phyloP scores from a whole-genome alignment of 2,797 vertebrate species.

The Lepilemur septentrionalis region DNA sequence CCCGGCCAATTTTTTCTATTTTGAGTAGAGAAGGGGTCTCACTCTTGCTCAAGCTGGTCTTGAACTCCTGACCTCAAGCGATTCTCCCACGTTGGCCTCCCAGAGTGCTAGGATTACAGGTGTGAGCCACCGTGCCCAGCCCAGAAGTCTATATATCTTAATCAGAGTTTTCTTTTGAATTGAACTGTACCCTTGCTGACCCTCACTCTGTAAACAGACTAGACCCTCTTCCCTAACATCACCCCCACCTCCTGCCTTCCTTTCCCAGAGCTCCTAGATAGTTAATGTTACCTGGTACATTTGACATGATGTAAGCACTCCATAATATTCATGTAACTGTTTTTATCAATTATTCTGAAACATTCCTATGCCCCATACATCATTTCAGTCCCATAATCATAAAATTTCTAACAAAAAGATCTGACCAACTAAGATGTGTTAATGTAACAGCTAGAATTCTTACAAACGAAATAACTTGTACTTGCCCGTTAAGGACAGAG shows the following conservation, averaged over 20 bases:
- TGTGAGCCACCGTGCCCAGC: no score
- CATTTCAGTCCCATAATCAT: background rate
- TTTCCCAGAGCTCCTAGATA: background rate
- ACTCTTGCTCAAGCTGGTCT: no score
- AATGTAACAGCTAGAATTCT: background rate
- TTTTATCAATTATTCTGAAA: conserved; percentile 22
- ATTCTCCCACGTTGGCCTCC: no score
- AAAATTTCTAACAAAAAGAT: background rate
- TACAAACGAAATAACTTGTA: background rate
- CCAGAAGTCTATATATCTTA: background rate
- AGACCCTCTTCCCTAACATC: background rate
- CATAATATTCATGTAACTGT: background rate
- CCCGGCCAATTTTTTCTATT: no score
- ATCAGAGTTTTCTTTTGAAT: background rate
- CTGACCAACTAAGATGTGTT: background rate
- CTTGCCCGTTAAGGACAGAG: background rate
- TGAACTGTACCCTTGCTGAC: background rate
- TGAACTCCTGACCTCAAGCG: no score
- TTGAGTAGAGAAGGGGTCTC: no score
- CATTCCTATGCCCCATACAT: background rate
- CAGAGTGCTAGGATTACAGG: no score
- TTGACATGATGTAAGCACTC: background rate
- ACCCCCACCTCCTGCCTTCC: background rate
- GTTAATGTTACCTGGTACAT: background rate
- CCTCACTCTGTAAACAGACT: background rate